A percentile compares a stretch with the other conserved stretches of the same genome.
Evolutionary conservation across 2,888 invertebrate genomes (phyloP).

Genomic region (Drosophila recens): DNA sequence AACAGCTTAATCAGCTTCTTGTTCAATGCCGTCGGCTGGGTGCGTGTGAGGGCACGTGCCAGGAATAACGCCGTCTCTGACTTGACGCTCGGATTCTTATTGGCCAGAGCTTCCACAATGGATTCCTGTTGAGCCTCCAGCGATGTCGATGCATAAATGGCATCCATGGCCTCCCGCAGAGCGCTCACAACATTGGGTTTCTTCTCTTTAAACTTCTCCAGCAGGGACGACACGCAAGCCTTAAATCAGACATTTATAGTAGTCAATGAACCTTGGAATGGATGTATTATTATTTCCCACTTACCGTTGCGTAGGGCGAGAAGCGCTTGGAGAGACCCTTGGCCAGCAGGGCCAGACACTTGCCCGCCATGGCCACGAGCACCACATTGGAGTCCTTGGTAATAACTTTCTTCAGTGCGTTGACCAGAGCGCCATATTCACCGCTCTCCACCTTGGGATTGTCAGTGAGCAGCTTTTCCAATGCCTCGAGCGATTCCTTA

Average conservation of each 20-base stretch:
- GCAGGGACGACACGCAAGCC: constrained; percentile 90
- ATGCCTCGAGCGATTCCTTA: constrained; percentile 94
- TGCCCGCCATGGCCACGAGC: constrained; percentile 94
- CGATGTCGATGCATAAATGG: constrained; percentile 92
- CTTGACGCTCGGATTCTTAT: constrained; percentile 96
- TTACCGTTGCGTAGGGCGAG: constrained; percentile 90
- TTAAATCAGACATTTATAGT: constrained; percentile 31
- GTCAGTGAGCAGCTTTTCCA: constrained; percentile 91
- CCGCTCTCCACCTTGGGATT: constrained; percentile 95
- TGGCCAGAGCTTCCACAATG: constrained; percentile 93
- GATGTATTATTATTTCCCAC: constrained; percentile 9
- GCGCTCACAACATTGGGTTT: constrained; percentile 95
- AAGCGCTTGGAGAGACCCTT: constrained; percentile 95
- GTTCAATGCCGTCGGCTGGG: constrained; percentile 92
- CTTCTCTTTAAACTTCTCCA: constrained; percentile 99
- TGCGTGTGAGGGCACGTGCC: constrained; percentile 92
- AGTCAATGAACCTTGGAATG: not conserved
- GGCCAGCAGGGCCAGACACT: constrained; percentile 93
- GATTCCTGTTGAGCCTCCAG: constrained; percentile 95
- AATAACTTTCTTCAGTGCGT: constrained; percentile 95
- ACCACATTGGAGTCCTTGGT: constrained; percentile 98
- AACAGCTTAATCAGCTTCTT: constrained; percentile 96
- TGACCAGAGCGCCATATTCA: constrained; percentile 95
- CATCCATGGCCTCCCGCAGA: constrained; percentile 95
- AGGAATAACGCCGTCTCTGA: constrained; percentile 94